Percentiles rank a stretch among this genome's conserved stretches.
Conservation (phyloP, 1,140 invertebrate genomes). For the Trialeurodes vaporariorum region DNA sequence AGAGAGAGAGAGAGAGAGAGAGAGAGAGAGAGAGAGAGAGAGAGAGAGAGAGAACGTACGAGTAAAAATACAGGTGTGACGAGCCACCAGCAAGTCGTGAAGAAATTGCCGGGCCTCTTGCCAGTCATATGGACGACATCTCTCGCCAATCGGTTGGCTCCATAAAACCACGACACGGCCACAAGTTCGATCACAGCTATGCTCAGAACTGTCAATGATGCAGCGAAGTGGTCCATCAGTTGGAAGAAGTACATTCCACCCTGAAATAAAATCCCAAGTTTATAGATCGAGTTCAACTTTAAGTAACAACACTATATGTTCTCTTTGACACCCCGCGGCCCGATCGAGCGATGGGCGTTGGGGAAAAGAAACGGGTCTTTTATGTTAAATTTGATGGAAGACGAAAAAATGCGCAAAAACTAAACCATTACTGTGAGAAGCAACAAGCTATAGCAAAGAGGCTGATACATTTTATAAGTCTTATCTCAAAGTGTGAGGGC, state of each 20-base stretch:
- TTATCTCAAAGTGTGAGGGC: no score
- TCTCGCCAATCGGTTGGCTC: constrained; percentile 59
- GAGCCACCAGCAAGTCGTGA: constrained; percentile 73
- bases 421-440: no score
- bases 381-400: no score
- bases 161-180: constrained; percentile 83
- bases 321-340: neutral
- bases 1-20: no score
- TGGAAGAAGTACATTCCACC: constrained; percentile 89
- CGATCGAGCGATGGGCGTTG: neutral
- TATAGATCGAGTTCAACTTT: neutral
- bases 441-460: no score
- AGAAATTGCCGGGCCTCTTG: constrained; percentile 59
- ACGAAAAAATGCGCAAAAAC: no score
- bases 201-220: constrained; percentile 81
- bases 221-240: constrained; percentile 83
- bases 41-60: no score
- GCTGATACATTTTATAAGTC: no score
- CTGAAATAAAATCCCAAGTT: constrained; percentile 34
- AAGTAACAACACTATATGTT: neutral
- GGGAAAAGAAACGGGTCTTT: neutral
- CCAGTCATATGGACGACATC: constrained; percentile 86
- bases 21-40: no score
- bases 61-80: constrained; percentile 67
- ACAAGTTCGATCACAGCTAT: constrained; percentile 86